These are phyloP conservation scores for Nezara viridula DNA, from an alignment of 2,888 invertebrate genomes.

Conservation along the genomic window DNA sequence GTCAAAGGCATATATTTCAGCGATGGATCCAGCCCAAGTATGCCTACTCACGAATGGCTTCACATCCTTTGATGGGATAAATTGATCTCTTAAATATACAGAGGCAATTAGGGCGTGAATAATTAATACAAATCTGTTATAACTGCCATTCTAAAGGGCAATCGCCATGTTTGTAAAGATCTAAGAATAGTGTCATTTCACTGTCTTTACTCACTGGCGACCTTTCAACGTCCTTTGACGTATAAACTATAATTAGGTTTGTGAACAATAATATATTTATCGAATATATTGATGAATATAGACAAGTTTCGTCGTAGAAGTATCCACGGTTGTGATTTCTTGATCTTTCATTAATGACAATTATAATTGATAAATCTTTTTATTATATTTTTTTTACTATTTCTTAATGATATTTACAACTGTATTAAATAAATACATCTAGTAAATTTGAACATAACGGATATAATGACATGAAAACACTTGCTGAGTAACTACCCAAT, in stretches of 20 bases:
- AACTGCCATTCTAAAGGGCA: neutral
- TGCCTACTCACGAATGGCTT: neutral
- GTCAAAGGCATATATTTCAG: neutral
- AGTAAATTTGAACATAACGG: too few species aligned
- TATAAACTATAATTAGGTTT: neutral
- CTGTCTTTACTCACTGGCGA: neutral
- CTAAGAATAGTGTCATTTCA: neutral
- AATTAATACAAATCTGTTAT: neutral
- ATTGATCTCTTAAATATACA: constrained; percentile 25
- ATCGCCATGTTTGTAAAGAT: neutral
- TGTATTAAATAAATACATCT: too few species aligned
- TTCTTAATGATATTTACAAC: too few species aligned
- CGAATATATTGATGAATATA: too few species aligned
- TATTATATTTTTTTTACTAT: too few species aligned
- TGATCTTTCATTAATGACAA: too few species aligned
- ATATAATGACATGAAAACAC: too few species aligned
- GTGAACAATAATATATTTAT: neutral
- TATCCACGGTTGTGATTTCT: too few species aligned
- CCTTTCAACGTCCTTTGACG: neutral
- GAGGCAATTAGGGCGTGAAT: neutral
- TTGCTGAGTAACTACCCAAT: too few species aligned
- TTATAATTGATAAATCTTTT: too few species aligned
- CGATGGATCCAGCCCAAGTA: neutral
- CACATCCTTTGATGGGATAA: neutral
- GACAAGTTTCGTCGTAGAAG: too few species aligned